Percentiles rank a stretch among this genome's conserved stretches.
Evolutionary conservation across 30 jellyfish, hydroid and myxozoan genomes (phyloP).

Genomic region (Turritopsis dohrnii): DNA sequence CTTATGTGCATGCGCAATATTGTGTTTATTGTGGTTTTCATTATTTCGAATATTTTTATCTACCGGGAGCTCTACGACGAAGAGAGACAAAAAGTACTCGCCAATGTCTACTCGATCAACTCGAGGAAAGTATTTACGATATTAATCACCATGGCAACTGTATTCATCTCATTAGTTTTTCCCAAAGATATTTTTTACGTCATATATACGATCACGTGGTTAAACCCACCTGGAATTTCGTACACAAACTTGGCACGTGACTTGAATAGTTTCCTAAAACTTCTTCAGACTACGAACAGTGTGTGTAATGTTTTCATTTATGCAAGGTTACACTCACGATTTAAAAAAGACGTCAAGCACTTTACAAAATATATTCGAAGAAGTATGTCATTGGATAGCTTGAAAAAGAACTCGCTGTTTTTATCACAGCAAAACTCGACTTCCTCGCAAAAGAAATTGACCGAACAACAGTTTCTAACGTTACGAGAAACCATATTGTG

Average conservation of each 20-base stretch:
- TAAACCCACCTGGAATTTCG: background rate
- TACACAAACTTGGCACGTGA: background rate
- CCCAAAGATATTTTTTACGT: conserved; percentile 56
- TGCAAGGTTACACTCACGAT: background rate
- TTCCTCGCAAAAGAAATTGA: background rate
- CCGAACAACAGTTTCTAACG: background rate
- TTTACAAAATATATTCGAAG: background rate
- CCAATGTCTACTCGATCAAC: background rate
- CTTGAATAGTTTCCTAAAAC: background rate
- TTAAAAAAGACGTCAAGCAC: background rate
- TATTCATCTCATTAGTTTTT: conserved; percentile 41
- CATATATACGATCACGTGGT: conserved; percentile 43
- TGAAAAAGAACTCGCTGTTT: background rate
- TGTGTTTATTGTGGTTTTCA: conserved; percentile 29
- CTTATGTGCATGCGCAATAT: conserved; percentile 31
- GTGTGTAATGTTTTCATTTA: conserved; percentile 5
- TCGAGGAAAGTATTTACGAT: conserved; percentile 22
- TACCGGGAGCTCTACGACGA: conserved; percentile 7
- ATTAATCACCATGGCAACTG: conserved; percentile 34
- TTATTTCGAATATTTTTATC: conserved; percentile 17
- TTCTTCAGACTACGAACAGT: background rate
- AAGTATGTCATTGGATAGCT: background rate
- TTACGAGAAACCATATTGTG: background rate
- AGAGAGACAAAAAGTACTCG: conserved; percentile 9
- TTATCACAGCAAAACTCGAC: background rate